Percentiles rank a stretch among this genome's conserved stretches.
Conservation (phyloP, 2,113 vertebrate genomes). For the Otis tarda region DNA sequence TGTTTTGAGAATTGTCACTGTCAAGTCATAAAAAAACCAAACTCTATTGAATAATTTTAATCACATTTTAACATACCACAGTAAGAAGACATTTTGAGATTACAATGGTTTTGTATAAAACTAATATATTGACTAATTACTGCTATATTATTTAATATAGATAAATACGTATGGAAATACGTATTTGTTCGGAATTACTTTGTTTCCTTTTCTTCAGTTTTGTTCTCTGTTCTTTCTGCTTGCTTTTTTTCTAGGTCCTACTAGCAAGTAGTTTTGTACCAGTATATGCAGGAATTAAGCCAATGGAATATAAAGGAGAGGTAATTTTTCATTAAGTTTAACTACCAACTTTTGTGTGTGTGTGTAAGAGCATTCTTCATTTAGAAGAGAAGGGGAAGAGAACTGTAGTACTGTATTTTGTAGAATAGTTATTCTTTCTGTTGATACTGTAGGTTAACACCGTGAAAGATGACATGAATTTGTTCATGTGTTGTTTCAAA, state of each 20-base stretch:
- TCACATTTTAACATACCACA: background rate
- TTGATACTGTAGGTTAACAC: background rate
- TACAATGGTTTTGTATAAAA: background rate
- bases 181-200: background rate
- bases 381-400: background rate
- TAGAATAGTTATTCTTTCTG: background rate
- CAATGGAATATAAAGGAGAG: slow-evolving; percentile 89
- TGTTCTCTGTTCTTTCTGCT: background rate
- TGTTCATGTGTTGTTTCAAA: background rate
- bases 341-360: background rate
- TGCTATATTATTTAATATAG: background rate
- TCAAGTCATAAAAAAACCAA: background rate
- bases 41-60: background rate
- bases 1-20: background rate
- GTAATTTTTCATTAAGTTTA: slow-evolving; percentile 63
- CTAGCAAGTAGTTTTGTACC: slow-evolving; percentile 91
- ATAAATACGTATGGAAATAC: background rate
- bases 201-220: background rate
- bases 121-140: background rate
- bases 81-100: background rate
- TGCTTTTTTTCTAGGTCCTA: slow-evolving; percentile 75
- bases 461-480: background rate
- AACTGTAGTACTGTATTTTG: background rate
- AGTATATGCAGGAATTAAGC: slow-evolving; percentile 83
- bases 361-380: background rate